A percentile compares a stretch with the other conserved stretches of the same genome.
phyloP scores from a whole-genome alignment of 2,797 vertebrate genomes.

The Trichosurus vulpecula region DNA sequence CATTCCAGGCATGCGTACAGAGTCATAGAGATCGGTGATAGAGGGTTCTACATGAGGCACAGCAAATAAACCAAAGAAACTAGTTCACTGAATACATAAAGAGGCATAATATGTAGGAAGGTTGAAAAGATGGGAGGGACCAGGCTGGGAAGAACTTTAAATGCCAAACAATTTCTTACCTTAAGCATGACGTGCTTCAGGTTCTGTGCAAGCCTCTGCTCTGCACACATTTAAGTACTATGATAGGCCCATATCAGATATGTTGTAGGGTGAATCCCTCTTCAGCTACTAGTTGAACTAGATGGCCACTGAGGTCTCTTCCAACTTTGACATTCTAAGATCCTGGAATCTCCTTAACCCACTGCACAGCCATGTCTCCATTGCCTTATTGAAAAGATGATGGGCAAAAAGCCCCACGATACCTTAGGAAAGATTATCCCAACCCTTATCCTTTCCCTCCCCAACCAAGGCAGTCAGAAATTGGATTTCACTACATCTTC shows the following conservation, averaged over 20 bases:
- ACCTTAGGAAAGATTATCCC: background rate
- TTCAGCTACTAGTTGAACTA: background rate
- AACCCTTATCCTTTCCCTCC: background rate
- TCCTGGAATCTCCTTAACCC: background rate
- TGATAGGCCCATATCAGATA: background rate
- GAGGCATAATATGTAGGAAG: background rate
- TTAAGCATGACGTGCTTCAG: conserved; percentile 15
- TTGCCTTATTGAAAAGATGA: conserved; percentile 28
- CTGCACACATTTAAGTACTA: background rate
- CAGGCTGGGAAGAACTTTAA: background rate
- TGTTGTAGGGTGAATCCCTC: background rate
- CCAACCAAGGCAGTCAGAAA: background rate
- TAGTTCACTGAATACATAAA: background rate
- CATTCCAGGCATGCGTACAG: background rate
- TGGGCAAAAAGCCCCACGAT: conserved; percentile 16
- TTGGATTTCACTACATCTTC: conserved; percentile 18
- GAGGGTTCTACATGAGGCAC: background rate
- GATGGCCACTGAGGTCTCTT: too few relatives aligned
- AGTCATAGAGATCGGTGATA: background rate
- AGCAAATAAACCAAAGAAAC: background rate
- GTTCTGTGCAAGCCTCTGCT: background rate
- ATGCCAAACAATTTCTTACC: background rate
- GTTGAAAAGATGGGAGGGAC: background rate
- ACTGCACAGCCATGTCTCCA: background rate
- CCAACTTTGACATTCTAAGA: conserved; percentile 11